Percentiles rank a stretch among this genome's conserved stretches.
Evolutionary conservation across 2,113 vertebrate genomes (phyloP).

Genomic region (Smithornis capensis): DNA sequence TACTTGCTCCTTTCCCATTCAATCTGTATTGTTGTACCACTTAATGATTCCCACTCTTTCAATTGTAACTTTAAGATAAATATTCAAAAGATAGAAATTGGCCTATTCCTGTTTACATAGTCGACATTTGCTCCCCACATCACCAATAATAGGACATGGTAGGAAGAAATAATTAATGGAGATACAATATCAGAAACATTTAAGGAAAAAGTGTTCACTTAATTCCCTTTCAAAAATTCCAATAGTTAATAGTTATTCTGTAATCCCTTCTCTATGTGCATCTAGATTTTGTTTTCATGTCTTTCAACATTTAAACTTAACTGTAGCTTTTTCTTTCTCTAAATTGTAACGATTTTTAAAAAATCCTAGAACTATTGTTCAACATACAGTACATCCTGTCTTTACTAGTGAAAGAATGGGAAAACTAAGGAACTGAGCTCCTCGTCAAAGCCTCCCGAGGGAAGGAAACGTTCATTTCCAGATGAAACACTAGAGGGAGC

Average conservation of each 20-base stretch:
- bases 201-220: neutral
- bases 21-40: neutral
- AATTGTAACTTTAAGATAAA: neutral
- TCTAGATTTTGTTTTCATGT: neutral
- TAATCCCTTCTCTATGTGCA: neutral
- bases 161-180: neutral
- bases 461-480: neutral
- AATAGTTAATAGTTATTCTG: neutral
- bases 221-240: neutral
- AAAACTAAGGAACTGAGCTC: neutral
- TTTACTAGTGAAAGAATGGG: neutral
- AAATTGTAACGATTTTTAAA: fast-evolving
- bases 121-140: neutral
- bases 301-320: neutral
- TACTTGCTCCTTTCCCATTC: neutral
- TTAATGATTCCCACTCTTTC: neutral
- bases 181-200: neutral
- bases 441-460: fast-evolving
- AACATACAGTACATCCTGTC: fast-evolving
- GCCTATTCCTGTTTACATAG: neutral
- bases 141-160: fast-evolving
- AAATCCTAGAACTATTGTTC: neutral
- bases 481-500: neutral
- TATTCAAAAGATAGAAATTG: neutral
- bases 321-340: neutral